A percentile compares a stretch with the other conserved stretches of the same genome.
These are phyloP conservation scores for Arrhopalites spinosus DNA, from an alignment of 2,888 invertebrate genomes.

Conservation along the genomic window DNA sequence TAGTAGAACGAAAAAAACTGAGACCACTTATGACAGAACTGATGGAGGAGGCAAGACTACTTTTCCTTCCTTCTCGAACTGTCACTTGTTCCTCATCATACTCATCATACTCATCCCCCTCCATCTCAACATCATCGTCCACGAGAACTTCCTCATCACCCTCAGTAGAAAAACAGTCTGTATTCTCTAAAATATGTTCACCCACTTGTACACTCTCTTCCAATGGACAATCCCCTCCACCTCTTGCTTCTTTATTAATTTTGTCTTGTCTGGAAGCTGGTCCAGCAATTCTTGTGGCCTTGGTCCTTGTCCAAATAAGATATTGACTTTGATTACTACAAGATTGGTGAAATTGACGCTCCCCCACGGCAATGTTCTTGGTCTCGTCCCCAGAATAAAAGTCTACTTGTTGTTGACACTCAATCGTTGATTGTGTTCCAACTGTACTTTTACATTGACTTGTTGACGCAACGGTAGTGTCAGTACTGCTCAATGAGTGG, in stretches of 20 bases:
- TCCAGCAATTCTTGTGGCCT: slow-evolving; percentile 57
- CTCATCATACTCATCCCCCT: slow-evolving; percentile 60
- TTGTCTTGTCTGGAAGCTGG: slow-evolving; percentile 70
- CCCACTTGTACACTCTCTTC: slow-evolving; percentile 5
- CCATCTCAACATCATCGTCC: slow-evolving; percentile 65
- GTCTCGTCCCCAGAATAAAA: too few relatives aligned
- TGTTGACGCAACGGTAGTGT: not conserved
- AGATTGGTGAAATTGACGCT: slow-evolving; percentile 81
- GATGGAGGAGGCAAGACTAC: slow-evolving; percentile 51
- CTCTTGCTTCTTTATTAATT: slow-evolving; percentile 68
- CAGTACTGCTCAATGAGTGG: not conserved
- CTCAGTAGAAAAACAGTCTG: slow-evolving; percentile 52
- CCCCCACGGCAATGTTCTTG: slow-evolving; percentile 62
- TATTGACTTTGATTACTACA: slow-evolving; percentile 79
- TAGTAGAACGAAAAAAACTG: slow-evolving; percentile 43
- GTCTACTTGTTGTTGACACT: not conserved
- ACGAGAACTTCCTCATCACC: slow-evolving; percentile 64
- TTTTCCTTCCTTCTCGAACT: slow-evolving; percentile 49
- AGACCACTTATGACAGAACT: slow-evolving; percentile 48
- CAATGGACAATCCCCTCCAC: slow-evolving; percentile 21
- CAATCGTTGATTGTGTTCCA: not conserved
- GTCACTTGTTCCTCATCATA: slow-evolving; percentile 54
- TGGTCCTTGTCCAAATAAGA: slow-evolving; percentile 70
- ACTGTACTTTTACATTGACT: not conserved
- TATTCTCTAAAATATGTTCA: slow-evolving; percentile 18